A percentile compares a stretch with the other conserved stretches of the same genome.
Conservation (phyloP, 2,797 vertebrate species). For the Ctenosaura bakeri region DNA sequence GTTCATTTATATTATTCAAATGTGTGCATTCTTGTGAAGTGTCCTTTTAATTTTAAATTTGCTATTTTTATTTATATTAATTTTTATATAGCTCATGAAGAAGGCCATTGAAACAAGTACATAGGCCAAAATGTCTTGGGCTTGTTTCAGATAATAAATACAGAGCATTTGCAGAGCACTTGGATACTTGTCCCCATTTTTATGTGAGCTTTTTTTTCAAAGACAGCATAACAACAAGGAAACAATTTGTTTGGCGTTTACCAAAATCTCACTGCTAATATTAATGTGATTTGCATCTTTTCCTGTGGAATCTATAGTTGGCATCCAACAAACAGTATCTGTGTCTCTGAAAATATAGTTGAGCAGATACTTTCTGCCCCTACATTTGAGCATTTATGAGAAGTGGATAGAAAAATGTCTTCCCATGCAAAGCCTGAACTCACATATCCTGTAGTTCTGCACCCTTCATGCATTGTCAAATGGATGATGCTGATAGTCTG, state of each 20-base stretch:
- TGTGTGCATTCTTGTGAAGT: too few species aligned
- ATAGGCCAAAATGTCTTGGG: too few species aligned
- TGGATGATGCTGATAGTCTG: neutral
- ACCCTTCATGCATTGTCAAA: neutral
- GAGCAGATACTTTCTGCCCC: too few species aligned
- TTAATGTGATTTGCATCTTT: slow-evolving; percentile 15
- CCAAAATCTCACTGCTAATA: slow-evolving; percentile 35
- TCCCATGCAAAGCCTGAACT: neutral
- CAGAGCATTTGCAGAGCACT: too few species aligned
- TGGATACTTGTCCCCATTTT: too few species aligned
- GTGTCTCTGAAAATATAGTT: slow-evolving; percentile 28
- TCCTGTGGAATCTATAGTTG: neutral
- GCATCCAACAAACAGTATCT: neutral
- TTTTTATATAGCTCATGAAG: too few species aligned
- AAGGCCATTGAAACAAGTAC: too few species aligned
- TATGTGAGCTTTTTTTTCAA: slow-evolving; percentile 46
- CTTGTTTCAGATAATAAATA: too few species aligned
- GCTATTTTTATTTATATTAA: too few species aligned
- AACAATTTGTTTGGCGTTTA: slow-evolving; percentile 52
- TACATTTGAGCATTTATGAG: neutral
- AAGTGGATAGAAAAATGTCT: neutral
- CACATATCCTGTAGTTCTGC: neutral
- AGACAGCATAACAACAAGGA: slow-evolving; percentile 59
- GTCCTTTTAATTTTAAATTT: too few species aligned
- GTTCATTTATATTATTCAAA: too few species aligned